Percentiles rank a stretch among this genome's conserved stretches.
Evolutionary conservation across 2,797 vertebrate species (phyloP).

Genomic region (Huso huso): DNA sequence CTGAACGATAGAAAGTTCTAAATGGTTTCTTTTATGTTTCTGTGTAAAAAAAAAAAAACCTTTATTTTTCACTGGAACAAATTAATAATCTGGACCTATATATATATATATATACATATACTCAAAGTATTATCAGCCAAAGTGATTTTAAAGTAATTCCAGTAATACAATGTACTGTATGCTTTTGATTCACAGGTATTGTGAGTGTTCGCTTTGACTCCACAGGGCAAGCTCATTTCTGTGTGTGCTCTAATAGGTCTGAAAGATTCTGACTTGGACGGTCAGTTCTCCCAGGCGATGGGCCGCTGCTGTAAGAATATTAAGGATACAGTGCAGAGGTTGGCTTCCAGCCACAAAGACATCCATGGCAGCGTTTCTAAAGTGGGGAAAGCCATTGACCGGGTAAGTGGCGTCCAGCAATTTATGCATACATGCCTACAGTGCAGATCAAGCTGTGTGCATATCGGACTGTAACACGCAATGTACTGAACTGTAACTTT

Average conservation of each 20-base stretch:
- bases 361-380: conserved; percentile 86
- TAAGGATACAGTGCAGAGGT: conserved; percentile 82
- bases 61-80: no score
- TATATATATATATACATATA: no score
- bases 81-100: no score
- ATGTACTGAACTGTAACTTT: no score
- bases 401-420: conserved; percentile 49
- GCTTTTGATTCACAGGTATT: no score
- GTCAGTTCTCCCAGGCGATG: conserved; percentile 75
- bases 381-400: conserved; percentile 85
- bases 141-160: no score
- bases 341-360: conserved; percentile 82
- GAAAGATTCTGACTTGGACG: conserved; percentile 73
- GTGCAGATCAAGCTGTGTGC: neutral
- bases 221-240: neutral
- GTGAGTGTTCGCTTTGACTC: no score
- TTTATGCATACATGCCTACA: neutral
- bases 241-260: conserved; percentile 50
- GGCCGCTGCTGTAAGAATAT: conserved; percentile 85
- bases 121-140: neutral
- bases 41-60: no score
- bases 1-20: no score
- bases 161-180: no score
- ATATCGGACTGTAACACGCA: no score
- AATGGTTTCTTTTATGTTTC: no score